Evolutionary conservation across 1,140 invertebrate species (phyloP), one percentile per base, ranked within the genome.

Genomic region (Apis florea): DNA sequence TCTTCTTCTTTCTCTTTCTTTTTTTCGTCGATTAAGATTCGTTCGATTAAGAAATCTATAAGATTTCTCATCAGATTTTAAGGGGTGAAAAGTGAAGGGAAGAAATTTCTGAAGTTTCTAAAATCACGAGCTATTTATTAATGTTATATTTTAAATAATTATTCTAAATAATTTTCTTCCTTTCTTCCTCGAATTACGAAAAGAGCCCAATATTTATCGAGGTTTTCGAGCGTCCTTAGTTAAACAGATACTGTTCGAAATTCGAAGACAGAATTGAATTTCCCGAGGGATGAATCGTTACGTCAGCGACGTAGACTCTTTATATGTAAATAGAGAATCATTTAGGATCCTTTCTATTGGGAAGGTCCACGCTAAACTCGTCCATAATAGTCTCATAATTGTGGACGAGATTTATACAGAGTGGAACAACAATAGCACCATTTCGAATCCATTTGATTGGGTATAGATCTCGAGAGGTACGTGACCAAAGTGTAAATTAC

Each of bases 401-500:
- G 49, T 26, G 49, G 47, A 9, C 49, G 67, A 53, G n/a, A 47
- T 53, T 69, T 69, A 53, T 26, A 69, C 67, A 26, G 47, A 49
- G 6, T 24, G 49, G n/a, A 24, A 24, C 53, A 53, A 69, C 49
- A 69, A 51, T 24, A 19, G 49, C 10, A n/a, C 56, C 56, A 40
- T 24, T 17, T 69, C 49, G 19, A 69, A n/a, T 24, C 47, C n/a
- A 19, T 17, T 13, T 11, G n/a, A n/a, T 69, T 49, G 47, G 47
- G 49, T 69, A 53, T 69, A 26, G 47, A 68, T 51, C 17, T 15
- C 15, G 5, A 11, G 47, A 51, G 15, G 67, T 24, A 69, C 49
- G 67, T 53, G n/a, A 69, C 67, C 53, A 12, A n/a, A 68, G 19
- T 68, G 66, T 49, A 68, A 68, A 68, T 49, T 47, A 68, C 31